Evolutionary conservation across 2,113 vertebrate species (phyloP), one percentile per base, ranked within the genome.

Genomic region (Australoheros scitulus): DNA sequence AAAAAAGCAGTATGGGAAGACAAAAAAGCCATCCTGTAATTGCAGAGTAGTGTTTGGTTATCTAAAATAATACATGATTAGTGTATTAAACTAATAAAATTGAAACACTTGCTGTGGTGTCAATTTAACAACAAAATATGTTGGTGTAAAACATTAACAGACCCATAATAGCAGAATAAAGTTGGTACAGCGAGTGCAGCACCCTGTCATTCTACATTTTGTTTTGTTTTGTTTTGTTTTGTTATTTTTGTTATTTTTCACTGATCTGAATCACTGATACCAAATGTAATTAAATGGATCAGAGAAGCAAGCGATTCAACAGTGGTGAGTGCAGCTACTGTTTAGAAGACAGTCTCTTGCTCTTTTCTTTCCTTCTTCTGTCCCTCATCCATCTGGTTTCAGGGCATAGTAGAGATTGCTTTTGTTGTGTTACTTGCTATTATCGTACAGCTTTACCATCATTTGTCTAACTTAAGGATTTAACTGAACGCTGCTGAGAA

Each of bases 381-480:
- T 84, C 78, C 84, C 50, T 63, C 72, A 26, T 85, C 68, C 79
- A 82, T 80, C 79, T 87, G 85, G 52, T 92, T 89, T 86, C 3
- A 2, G 83, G 80, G 47, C 38, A 79, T 9, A 9, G 77, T 34
- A 15, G 57, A 88, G 65, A 86, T 87, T 72, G 72, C 72, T 85
- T 88, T 88, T 87, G 77, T 88, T 87, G 79, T 61, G 72, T 82
- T 86, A 15, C 56, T 85, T 83, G 79, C 82, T 90, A 76, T 83
- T 91, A 83, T 81, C 13, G 61, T 47, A 18, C 68, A 26, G 79
- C 56, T 88, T 82, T 80, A 41, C 74, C 57, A 78, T 84, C 76
- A 85, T 93, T 92, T 88, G 87, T 92, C 79, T 86, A 88, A 82
- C 78, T 91, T 91, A 89, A 86, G 65, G 38, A 32, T 80, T 86